A percentile compares a stretch with the other conserved stretches of the same genome.
phyloP scores from a whole-genome alignment of 2,888 invertebrate species.

The Theodoxus fluviatilis region DNA sequence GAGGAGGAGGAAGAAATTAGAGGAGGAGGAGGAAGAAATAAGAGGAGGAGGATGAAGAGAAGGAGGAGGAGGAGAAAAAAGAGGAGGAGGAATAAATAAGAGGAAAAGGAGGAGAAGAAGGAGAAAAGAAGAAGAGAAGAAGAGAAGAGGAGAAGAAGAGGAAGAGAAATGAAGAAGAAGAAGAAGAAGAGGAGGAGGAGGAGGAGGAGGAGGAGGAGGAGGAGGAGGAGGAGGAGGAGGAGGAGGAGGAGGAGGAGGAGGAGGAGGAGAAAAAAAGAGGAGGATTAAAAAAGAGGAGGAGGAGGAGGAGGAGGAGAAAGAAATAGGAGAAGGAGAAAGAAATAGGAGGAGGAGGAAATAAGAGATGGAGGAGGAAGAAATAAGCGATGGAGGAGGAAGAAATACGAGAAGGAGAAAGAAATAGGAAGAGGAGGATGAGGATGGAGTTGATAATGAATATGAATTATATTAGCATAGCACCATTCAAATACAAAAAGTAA shows the following conservation, averaged over 20 bases:
- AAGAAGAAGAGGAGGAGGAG: neutral
- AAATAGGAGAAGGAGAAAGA: neutral
- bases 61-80: neutral
- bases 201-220: neutral
- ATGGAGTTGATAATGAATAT: neutral
- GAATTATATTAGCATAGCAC: neutral
- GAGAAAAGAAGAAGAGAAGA: neutral
- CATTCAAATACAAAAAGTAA: no score
- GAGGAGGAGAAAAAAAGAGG: no score
- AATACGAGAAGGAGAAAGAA: neutral
- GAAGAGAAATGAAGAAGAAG: slow-evolving; percentile 1
- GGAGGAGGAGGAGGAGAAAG: neutral
- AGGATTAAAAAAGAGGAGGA: neutral
- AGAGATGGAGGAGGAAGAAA: neutral
- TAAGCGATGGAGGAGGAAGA: neutral
- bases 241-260: no score
- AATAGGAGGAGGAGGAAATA: neutral
- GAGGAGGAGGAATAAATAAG: neutral
- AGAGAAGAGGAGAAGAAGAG: neutral
- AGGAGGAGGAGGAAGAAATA: neutral
- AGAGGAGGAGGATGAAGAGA: neutral
- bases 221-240: no score
- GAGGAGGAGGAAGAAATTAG: neutral
- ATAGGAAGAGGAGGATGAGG: neutral
- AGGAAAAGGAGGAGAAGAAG: slow-evolving; percentile 3